Conservation (phyloP, 1,140 invertebrate species). For the Ceratina japonica region DNA sequence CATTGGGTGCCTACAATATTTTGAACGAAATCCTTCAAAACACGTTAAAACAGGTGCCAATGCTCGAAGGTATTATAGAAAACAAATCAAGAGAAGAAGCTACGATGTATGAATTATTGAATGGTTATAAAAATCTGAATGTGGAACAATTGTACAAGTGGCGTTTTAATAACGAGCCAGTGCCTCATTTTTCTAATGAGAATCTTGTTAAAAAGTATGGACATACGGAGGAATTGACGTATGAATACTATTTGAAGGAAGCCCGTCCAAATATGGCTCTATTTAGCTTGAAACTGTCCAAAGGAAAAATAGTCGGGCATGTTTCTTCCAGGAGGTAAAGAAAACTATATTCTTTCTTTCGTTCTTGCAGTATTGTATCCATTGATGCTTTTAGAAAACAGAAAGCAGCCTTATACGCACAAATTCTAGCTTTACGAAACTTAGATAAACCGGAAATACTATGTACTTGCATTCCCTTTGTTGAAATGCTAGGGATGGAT, state of each 20-base stretch:
- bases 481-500: slow-evolving; percentile 82
- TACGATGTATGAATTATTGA: slow-evolving; percentile 81
- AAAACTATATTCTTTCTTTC: slow-evolving; percentile 18
- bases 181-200: slow-evolving; percentile 82
- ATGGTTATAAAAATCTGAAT: slow-evolving; percentile 81
- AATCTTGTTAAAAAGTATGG: slow-evolving; percentile 81
- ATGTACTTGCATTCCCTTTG: slow-evolving; percentile 82
- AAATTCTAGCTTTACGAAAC: slow-evolving; percentile 81
- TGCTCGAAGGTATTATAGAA: slow-evolving; percentile 72
- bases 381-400: slow-evolving; percentile 66
- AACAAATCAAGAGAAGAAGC: slow-evolving; percentile 75
- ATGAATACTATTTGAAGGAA: slow-evolving; percentile 83
- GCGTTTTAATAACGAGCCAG: slow-evolving; percentile 77
- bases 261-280: slow-evolving; percentile 83
- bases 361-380: background rate
- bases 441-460: slow-evolving; percentile 80
- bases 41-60: slow-evolving; percentile 58
- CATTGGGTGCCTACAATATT: slow-evolving; percentile 51
- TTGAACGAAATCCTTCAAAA: slow-evolving; percentile 63
- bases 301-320: slow-evolving; percentile 59
- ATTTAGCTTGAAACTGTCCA: slow-evolving; percentile 59
- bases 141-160: slow-evolving; percentile 81
- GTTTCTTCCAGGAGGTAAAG: slow-evolving; percentile 67
- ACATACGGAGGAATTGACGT: slow-evolving; percentile 82
- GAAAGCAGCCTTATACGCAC: slow-evolving; percentile 80